Evolutionary conservation across 2,113 vertebrate species (phyloP).

Genomic region (Thinocorus orbignyianus): DNA sequence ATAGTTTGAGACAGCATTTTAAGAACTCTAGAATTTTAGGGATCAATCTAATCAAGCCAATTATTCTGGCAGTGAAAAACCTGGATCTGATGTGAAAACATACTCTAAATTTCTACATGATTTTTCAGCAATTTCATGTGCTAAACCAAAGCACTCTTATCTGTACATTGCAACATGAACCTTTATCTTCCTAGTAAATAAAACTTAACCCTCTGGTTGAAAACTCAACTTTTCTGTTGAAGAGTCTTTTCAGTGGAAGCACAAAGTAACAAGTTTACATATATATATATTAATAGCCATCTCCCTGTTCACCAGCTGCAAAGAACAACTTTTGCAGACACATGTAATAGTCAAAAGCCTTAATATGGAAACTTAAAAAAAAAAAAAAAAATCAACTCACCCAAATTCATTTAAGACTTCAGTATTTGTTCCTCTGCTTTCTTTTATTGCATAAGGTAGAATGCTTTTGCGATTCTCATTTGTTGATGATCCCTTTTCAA

Average conservation of each 20-base stretch:
- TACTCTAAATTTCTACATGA: neutral
- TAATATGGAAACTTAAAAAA: neutral
- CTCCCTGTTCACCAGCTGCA: neutral
- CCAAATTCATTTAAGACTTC: neutral
- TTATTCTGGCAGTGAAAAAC: neutral
- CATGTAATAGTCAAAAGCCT: neutral
- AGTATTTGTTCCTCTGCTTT: neutral
- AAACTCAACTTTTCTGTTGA: neutral
- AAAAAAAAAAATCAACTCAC: neutral
- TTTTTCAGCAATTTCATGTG: neutral
- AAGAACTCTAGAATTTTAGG: neutral
- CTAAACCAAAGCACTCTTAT: neutral
- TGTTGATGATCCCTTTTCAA: neutral
- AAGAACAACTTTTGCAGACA: neutral
- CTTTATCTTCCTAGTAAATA: neutral
- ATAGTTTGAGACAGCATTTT: neutral
- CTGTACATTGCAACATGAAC: neutral
- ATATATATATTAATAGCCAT: neutral
- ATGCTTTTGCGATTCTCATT: neutral
- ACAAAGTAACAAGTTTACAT: neutral
- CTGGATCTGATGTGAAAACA: neutral
- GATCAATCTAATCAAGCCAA: neutral
- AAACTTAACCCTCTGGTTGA: neutral
- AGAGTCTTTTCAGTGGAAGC: neutral
- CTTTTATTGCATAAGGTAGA: neutral